phyloP scores from a whole-genome alignment of 2,113 vertebrate species.

The Synchiropus splendidus region DNA sequence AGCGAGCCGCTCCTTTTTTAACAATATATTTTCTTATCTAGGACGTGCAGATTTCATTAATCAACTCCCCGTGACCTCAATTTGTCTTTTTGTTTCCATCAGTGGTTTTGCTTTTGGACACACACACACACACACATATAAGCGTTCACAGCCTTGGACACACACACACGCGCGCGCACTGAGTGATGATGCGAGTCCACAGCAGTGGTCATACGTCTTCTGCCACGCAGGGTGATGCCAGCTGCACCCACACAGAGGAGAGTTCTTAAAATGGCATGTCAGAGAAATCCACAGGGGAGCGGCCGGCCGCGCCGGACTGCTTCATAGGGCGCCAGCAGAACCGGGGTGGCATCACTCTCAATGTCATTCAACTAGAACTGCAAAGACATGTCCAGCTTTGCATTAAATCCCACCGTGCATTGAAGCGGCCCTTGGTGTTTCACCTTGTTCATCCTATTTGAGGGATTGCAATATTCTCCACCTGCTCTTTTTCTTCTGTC shows the following conservation, averaged over 20 bases:
- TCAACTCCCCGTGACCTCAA: constrained; percentile 10
- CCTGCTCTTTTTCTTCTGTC: too few relatives aligned
- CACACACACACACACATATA: too few relatives aligned
- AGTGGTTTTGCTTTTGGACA: not conserved
- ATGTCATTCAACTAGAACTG: constrained; percentile 1
- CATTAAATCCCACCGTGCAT: not conserved
- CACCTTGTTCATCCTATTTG: too few relatives aligned
- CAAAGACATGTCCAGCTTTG: not conserved
- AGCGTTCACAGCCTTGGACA: too few relatives aligned
- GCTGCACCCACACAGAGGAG: constrained; percentile 2
- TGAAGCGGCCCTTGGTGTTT: too few relatives aligned
- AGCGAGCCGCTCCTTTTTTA: constrained; percentile 1
- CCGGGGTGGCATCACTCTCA: not conserved
- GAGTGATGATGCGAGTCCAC: constrained; percentile 7
- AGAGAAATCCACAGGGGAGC: constrained; percentile 3
- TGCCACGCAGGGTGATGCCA: constrained; percentile 10
- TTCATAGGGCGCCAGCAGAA: not conserved
- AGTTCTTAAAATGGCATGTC: constrained; percentile 17
- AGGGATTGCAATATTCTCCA: too few relatives aligned
- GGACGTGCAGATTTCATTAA: constrained; percentile 14
- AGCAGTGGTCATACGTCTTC: constrained; percentile 8
- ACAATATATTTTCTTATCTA: constrained; percentile 5
- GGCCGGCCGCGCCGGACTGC: not conserved
- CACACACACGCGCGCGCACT: too few relatives aligned
- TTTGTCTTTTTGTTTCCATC: constrained; percentile 17